Evolutionary conservation across 1,140 invertebrate genomes (phyloP).

Genomic region (Akabosia matsudoensis): DNA sequence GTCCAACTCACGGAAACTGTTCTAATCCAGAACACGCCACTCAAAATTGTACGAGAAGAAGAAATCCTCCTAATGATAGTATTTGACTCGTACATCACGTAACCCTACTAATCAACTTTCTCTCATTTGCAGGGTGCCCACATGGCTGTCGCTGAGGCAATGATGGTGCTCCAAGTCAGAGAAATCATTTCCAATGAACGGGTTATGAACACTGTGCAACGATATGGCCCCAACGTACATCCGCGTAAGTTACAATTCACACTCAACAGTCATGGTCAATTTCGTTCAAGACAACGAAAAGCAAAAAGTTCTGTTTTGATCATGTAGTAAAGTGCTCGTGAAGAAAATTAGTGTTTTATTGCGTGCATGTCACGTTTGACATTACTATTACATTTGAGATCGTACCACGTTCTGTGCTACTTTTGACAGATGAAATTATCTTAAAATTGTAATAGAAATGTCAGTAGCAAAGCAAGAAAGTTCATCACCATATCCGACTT

Average conservation of each 20-base stretch:
- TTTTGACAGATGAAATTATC: neutral
- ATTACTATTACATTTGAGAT: neutral
- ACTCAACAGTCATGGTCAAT: too few species aligned
- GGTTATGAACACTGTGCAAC: constrained; percentile 76
- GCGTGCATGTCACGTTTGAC: neutral
- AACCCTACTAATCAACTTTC: too few species aligned
- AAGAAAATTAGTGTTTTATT: neutral
- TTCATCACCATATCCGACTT: too few species aligned
- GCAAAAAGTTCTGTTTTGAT: too few species aligned
- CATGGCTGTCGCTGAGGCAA: constrained; percentile 92
- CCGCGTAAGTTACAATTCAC: constrained; percentile 52
- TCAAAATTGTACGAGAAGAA: constrained; percentile 77
- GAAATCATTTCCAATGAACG: constrained; percentile 87
- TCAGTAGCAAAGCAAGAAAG: neutral
- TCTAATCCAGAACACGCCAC: constrained; percentile 90
- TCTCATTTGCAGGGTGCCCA: constrained; percentile 77
- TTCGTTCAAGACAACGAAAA: too few species aligned
- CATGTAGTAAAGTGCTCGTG: too few species aligned
- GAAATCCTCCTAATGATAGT: neutral
- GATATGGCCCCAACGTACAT: constrained; percentile 58
- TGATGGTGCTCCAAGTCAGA: constrained; percentile 92
- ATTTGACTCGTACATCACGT: too few species aligned
- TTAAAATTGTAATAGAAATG: neutral
- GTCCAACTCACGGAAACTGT: constrained; percentile 89
- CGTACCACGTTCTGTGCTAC: neutral